phyloP scores from a whole-genome alignment of 2,797 vertebrate genomes.

The Phalanger gymnotis region DNA sequence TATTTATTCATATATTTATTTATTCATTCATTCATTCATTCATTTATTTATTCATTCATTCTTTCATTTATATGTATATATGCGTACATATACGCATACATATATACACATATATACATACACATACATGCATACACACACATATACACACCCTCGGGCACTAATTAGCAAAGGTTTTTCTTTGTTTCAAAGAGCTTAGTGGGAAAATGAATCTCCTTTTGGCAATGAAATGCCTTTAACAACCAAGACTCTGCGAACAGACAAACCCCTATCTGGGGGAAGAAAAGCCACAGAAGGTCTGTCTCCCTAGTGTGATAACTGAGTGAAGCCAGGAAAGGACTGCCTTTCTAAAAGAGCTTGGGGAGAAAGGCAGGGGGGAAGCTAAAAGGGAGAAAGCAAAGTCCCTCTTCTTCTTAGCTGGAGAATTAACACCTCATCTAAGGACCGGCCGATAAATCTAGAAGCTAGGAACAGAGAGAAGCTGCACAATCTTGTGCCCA shows the following conservation, averaged over 20 bases:
- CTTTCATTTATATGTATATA: no score
- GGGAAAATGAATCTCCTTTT: not conserved
- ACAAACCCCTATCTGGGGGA: not conserved
- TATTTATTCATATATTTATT: not conserved
- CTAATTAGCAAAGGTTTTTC: not conserved
- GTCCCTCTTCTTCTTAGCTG: not conserved
- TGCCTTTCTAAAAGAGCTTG: not conserved
- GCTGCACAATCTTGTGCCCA: not conserved
- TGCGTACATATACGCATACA: not conserved
- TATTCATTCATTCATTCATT: no score
- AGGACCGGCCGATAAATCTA: not conserved
- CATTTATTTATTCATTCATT: no score
- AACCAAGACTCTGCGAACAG: not conserved
- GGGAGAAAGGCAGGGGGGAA: no score
- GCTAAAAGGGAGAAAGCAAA: not conserved
- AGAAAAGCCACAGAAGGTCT: not conserved
- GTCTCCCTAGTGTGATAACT: not conserved
- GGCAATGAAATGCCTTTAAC: not conserved
- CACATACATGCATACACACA: not conserved
- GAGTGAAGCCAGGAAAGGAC: not conserved
- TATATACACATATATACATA: fast-evolving
- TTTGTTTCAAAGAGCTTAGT: not conserved
- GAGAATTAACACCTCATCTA: not conserved
- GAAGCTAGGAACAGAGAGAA: not conserved
- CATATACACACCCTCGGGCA: not conserved